Conservation (phyloP, 1,140 invertebrate genomes). For the Delia radicum region DNA sequence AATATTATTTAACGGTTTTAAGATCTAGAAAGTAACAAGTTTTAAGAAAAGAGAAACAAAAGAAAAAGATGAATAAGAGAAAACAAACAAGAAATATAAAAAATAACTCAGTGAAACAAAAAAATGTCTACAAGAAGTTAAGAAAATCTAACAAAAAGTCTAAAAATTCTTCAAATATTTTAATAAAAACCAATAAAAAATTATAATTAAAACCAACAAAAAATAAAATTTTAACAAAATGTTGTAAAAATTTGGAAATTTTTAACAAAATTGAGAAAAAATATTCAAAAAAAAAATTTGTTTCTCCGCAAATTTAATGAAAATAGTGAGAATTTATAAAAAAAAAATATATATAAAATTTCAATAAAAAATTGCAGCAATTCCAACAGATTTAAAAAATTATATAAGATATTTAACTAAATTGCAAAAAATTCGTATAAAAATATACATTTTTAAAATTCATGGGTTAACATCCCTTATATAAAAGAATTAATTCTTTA, state of each 20-base stretch:
- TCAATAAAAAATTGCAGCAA: no score
- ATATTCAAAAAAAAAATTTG: no score
- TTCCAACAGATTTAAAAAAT: no score
- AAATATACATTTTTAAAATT: no score
- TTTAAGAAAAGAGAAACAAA: constrained; percentile 6
- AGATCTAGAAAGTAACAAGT: constrained; percentile 5
- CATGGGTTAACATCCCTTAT: no score
- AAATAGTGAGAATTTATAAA: neutral
- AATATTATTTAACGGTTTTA: constrained; percentile 3
- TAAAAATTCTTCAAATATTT: neutral
- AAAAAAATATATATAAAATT: neutral
- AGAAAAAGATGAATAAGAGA: neutral
- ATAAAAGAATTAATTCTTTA: no score
- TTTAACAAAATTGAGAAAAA: no score
- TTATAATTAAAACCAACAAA: neutral
- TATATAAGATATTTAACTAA: no score
- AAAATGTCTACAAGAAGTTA: neutral
- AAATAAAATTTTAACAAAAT: neutral
- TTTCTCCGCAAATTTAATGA: no score
- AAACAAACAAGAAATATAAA: constrained; percentile 14
- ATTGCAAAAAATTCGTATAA: no score
- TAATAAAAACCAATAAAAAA: neutral
- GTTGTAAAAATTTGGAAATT: neutral
- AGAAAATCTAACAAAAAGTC: neutral
- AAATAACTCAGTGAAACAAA: neutral